These are phyloP conservation scores for Arbacia lixula DNA, from an alignment of 53 echinoderm and acorn worm species.

Conservation along the genomic window DNA sequence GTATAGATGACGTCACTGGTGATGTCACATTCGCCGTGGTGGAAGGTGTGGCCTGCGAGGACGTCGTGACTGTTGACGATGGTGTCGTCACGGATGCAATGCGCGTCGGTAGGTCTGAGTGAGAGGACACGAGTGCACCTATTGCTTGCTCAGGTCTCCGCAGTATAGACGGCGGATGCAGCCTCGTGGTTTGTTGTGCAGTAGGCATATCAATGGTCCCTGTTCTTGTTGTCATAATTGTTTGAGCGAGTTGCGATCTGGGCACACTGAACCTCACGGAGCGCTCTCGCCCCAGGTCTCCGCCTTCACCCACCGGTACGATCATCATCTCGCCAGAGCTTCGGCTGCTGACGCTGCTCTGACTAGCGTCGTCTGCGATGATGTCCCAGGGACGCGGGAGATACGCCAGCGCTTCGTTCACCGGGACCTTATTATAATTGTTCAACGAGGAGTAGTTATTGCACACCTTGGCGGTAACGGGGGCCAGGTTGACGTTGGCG, in stretches of 20 bases:
- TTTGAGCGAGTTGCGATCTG: slow-evolving; percentile 8
- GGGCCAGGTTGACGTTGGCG: slow-evolving; percentile 74
- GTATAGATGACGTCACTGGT: too few species aligned
- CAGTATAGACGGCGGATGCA: too few species aligned
- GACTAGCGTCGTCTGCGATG: slow-evolving; percentile 3
- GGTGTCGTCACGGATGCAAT: too few species aligned
- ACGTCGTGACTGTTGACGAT: not conserved
- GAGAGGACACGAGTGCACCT: too few species aligned
- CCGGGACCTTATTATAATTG: slow-evolving; percentile 27
- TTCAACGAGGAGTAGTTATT: slow-evolving; percentile 21
- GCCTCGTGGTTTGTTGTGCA: too few species aligned
- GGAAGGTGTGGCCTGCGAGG: not conserved
- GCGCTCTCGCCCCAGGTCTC: slow-evolving; percentile 1
- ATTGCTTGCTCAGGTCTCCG: too few species aligned
- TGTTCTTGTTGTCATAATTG: too few species aligned
- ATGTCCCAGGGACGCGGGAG: not conserved
- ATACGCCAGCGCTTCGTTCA: slow-evolving; percentile 30
- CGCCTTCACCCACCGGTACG: slow-evolving; percentile 19
- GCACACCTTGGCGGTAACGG: slow-evolving; percentile 6
- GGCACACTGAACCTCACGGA: slow-evolving; percentile 55
- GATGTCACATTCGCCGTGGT: not conserved
- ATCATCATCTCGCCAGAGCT: slow-evolving; percentile 14
- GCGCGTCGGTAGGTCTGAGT: too few species aligned
- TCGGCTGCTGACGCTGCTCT: not conserved
- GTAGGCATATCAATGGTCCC: too few species aligned